Evolutionary conservation across 2,888 invertebrate species (phyloP), one percentile per base, ranked within the genome.

Genomic region (Drosophila testacea): DNA sequence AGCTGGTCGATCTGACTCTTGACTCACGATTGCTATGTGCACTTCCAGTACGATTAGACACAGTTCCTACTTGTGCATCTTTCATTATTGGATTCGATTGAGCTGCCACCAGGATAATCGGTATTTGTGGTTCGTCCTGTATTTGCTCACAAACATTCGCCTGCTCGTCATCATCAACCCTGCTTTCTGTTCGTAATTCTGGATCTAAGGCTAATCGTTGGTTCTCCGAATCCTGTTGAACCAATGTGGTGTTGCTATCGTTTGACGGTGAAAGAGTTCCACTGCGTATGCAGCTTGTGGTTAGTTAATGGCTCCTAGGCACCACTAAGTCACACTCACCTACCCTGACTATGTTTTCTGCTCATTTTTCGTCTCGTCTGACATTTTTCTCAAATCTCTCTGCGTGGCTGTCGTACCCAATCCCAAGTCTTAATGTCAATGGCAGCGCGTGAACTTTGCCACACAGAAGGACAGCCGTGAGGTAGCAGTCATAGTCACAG

Each of bases 361-460:
- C 66, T 87, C 83, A 87, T 89, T 86, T 86, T 77, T 73, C 60
- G 51, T 41, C 44, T 56, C 39, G 55, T 48, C 63, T 83, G 83
- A 83, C 83, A 83, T 87, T 81, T 87, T 87, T 89, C 79, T 71
- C 83, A 89, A 83, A 83, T 73, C 84, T 66, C 77, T 59, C 81
- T 79, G 42, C 60, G 69, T 70, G 34, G 47, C 69, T 62, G 61
- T 62, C 61, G 50, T 42, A 54, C 47, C 44, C 61, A 68, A 62
- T 50, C 56, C 62, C 62, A 32, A 65, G 67, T 47, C 69, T 64
- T 56, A 69, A 67, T 69, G 74, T 52, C 82, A 69, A 68, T 78
- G 68, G 56, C 75, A 73, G 50, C 55, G 48, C 70, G 47, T 66
- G 52, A 72, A 69, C 80, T 79, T 69, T 54, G 30, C 46, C 16